Evolutionary conservation across 2,797 vertebrate genomes (phyloP).

Genomic region (Xenentodon cancila): DNA sequence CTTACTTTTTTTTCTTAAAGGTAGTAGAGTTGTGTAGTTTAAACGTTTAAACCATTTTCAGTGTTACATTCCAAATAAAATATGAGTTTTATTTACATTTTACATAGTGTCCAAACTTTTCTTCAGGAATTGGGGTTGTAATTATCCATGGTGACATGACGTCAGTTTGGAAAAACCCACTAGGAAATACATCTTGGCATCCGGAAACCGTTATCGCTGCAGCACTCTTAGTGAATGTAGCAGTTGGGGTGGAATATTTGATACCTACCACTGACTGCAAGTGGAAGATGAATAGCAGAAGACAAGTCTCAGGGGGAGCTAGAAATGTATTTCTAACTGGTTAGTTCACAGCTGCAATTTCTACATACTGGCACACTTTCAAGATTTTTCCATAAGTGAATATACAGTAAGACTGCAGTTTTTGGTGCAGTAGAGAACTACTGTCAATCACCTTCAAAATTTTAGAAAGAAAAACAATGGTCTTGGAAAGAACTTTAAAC

Average conservation of each 20-base stretch:
- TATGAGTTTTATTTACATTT: too few relatives aligned
- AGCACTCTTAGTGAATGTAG: conserved; percentile 40
- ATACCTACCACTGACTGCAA: conserved; percentile 46
- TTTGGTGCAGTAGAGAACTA: conserved; percentile 25
- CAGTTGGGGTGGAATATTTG: conserved; percentile 32
- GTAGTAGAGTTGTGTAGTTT: too few relatives aligned
- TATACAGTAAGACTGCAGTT: conserved; percentile 14
- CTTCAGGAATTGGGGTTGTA: too few relatives aligned
- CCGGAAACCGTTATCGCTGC: conserved; percentile 31
- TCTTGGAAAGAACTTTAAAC: not conserved
- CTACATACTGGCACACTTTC: conserved; percentile 44
- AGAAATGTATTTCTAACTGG: conserved; percentile 33
- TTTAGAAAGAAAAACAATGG: not conserved
- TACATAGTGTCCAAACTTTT: too few relatives aligned
- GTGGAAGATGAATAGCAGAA: conserved; percentile 36
- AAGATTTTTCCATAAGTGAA: conserved; percentile 16
- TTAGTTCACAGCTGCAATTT: conserved; percentile 52
- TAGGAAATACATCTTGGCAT: conserved; percentile 15
- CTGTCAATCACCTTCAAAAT: conserved; percentile 15
- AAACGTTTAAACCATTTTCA: too few relatives aligned
- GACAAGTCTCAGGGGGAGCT: conserved; percentile 39
- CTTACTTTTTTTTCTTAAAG: too few relatives aligned
- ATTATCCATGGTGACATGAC: not conserved
- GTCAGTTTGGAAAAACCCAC: conserved; percentile 2
- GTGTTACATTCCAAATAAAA: too few relatives aligned